Conservation (phyloP, 2,113 vertebrate species). For the Mungos mungo region DNA sequence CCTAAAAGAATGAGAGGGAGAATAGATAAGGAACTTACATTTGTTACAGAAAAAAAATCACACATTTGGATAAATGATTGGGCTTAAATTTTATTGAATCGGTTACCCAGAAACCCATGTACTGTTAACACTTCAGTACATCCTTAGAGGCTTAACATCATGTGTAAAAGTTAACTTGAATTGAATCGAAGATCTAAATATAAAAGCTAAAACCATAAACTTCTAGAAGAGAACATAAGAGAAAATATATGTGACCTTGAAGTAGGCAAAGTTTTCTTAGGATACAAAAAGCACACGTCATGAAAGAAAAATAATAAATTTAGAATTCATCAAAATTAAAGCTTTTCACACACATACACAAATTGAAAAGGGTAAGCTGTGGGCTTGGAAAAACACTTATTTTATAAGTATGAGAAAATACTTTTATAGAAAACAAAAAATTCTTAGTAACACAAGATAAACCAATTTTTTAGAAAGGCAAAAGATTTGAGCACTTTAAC, state of each 20-base stretch:
- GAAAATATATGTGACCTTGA: background rate
- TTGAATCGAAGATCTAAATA: background rate
- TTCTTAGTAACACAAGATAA: background rate
- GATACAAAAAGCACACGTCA: background rate
- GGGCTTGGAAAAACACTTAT: background rate
- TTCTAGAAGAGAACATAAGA: background rate
- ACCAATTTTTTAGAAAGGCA: background rate
- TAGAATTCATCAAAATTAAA: background rate
- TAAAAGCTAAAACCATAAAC: slow-evolving; percentile 5
- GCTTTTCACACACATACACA: background rate
- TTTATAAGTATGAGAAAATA: background rate
- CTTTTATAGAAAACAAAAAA: background rate
- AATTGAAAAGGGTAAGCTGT: background rate
- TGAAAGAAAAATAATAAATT: background rate
- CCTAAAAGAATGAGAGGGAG: background rate
- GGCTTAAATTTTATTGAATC: background rate
- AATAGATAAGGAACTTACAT: background rate
- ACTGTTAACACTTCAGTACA: background rate
- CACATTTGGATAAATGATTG: background rate
- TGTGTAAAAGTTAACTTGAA: slow-evolving; percentile 17
- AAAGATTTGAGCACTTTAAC: background rate
- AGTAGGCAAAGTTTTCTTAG: slow-evolving; percentile 9
- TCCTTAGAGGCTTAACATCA: background rate
- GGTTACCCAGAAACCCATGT: background rate
- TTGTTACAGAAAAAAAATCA: background rate